These are phyloP conservation scores for Myotis findleyi DNA, from an alignment of 2,797 vertebrate genomes.

Conservation along the genomic window DNA sequence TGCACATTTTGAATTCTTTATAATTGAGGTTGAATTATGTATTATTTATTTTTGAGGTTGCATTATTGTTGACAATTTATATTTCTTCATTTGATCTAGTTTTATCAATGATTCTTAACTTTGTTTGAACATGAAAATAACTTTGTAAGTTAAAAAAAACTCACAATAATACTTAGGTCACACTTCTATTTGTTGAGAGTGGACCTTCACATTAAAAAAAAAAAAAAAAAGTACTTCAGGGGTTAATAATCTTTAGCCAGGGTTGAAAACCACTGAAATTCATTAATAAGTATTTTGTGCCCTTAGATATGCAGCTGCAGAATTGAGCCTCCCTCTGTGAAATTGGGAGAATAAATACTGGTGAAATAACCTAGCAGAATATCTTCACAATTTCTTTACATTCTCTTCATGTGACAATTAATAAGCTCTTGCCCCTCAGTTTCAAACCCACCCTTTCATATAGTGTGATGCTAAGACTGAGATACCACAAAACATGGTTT, in stretches of 20 bases:
- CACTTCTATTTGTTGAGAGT: not conserved
- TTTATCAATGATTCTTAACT: not conserved
- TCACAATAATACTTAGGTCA: not conserved
- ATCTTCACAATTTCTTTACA: not conserved
- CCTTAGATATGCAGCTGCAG: not conserved
- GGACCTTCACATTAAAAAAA: not conserved
- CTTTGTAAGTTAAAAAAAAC: not conserved
- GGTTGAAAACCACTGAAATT: not conserved
- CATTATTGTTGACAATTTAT: not conserved
- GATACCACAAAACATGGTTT: not conserved
- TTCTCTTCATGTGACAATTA: not conserved
- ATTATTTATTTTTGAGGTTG: not conserved
- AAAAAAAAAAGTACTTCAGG: not conserved
- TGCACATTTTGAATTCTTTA: not conserved
- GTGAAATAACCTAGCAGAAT: not conserved
- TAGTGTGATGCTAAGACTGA: not conserved
- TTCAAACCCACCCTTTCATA: not conserved
- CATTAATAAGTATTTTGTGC: not conserved
- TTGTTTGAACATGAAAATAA: not conserved
- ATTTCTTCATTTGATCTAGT: not conserved
- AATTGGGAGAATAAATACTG: not conserved
- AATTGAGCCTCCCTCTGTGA: not conserved
- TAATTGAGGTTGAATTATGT: not conserved
- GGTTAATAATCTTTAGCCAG: not conserved
- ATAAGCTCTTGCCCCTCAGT: not conserved